Base-by-base conservation (phyloP, 2,888 invertebrate species). In the Ectemnius continuus region DNA sequence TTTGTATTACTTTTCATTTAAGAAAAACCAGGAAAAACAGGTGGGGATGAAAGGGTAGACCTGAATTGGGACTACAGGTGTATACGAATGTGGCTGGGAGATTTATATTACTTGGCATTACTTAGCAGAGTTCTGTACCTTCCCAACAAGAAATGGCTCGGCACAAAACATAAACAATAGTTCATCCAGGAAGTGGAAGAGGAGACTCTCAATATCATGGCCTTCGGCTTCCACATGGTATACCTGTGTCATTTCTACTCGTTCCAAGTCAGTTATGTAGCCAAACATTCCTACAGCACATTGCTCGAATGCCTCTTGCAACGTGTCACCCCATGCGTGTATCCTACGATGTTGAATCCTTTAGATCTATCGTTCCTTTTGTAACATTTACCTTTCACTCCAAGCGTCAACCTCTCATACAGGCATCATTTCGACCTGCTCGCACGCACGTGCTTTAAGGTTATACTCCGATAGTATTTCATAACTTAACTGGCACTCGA, bases 211-310 rank as follows among this genome's bases (percentile, higher is more conserved):
- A 89, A 98, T 89, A 90, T 99, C 99, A 87, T 98, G 95, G 11
- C 96, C 98, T 75, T 94, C 94, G 0, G 97, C 98, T 91, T 96
- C 96, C 76, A 99, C 95, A 84, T 96, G 94, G 86, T 95, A 94
- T 52, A 95, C 94, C 85, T 95, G 94, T 82, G 93, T 93, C 81
- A 97, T 95, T 89, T 97, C 95, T 0, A 99, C 97, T 78, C 94
- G 94, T 0, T 95, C 94, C 78, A 98, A 91, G 78, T 97, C 97
- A 1, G 99, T 99, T 97, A 99, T 99, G 91, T 99, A 99, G 0
- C 95, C 97, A 92, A 97, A 99, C 99, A 99, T 99, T 0, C 98
- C 96, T 90, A 97, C 94, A 6, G 97, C 98, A 87, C 96, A 96
- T 92, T 98, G 98, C 89, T 99, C 98, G 91, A 98, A 99, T 0